Evolutionary conservation across 1,140 invertebrate species (phyloP).

Genomic region (Nautilus pompilius): DNA sequence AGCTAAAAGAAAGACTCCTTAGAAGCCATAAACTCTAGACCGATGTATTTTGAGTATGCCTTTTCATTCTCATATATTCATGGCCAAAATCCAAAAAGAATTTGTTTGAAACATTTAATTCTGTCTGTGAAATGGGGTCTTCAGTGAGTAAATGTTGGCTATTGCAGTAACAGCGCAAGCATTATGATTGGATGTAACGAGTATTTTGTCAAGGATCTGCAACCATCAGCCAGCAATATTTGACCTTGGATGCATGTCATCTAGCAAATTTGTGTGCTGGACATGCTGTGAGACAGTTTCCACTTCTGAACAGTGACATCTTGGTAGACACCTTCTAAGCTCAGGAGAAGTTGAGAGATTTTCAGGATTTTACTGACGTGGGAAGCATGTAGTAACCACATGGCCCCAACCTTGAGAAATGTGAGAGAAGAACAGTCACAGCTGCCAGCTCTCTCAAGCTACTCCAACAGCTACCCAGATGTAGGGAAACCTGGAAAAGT

Average conservation of each 20-base stretch:
- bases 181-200: conserved; percentile 16
- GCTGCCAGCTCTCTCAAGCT: conserved; percentile 11
- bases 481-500: conserved; percentile 12
- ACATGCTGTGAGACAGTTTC: conserved; percentile 7
- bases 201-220: conserved; percentile 15
- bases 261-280: conserved; percentile 9
- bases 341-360: conserved; percentile 8
- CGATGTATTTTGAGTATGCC: too few species aligned
- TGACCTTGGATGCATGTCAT: conserved; percentile 20
- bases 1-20: too few species aligned
- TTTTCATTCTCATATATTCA: too few species aligned
- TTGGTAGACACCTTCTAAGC: conserved; percentile 13
- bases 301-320: conserved; percentile 7
- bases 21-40: too few species aligned
- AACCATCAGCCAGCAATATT: conserved; percentile 9
- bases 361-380: conserved; percentile 14
- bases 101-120: too few species aligned
- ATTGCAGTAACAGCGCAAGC: conserved; percentile 16
- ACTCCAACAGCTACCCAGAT: conserved; percentile 12
- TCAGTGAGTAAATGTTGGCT: too few species aligned
- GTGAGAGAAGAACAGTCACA: conserved; percentile 11
- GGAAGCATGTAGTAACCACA: conserved; percentile 21
- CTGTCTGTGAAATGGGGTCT: too few species aligned
- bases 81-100: too few species aligned
- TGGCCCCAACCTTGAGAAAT: conserved; percentile 20